These are phyloP conservation scores for Agelastica alni DNA, from an alignment of 2,888 invertebrate genomes.

Conservation along the genomic window DNA sequence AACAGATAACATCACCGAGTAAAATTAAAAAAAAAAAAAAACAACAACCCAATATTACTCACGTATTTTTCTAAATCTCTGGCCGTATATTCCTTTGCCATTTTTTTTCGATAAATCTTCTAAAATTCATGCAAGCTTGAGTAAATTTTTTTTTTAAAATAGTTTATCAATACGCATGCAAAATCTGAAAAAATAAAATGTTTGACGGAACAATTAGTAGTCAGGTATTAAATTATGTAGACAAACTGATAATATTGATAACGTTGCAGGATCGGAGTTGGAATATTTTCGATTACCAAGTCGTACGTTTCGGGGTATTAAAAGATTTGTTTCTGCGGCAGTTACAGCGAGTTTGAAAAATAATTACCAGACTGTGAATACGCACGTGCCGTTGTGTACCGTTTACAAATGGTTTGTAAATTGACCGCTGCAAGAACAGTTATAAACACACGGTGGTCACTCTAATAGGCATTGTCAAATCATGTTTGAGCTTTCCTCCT, in stretches of 20 bases:
- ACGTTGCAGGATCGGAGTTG: neutral
- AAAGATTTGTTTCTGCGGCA: too few species aligned
- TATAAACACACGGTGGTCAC: too few species aligned
- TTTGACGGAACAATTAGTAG: conserved; percentile 29
- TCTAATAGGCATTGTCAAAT: too few species aligned
- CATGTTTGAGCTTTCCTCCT: too few species aligned
- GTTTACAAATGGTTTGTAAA: too few species aligned
- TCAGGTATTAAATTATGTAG: conserved; percentile 9
- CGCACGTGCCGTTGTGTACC: too few species aligned
- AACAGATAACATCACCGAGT: conserved; percentile 20
- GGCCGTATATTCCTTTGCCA: conserved; percentile 47
- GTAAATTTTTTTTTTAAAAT: conserved; percentile 6
- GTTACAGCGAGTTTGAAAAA: too few species aligned
- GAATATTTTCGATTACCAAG: neutral
- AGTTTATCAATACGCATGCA: conserved; percentile 47
- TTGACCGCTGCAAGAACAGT: too few species aligned
- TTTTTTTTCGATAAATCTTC: conserved; percentile 29
- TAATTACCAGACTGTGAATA: too few species aligned
- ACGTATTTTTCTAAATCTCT: conserved; percentile 51
- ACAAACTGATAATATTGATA: conserved; percentile 16
- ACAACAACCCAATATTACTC: conserved; percentile 47
- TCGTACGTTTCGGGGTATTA: too few species aligned
- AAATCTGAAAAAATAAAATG: conserved; percentile 49
- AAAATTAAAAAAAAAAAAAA: too few species aligned
- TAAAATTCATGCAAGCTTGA: conserved; percentile 38